These are phyloP conservation scores for Caenorhabditis briggsae DNA, from an alignment of 1,140 invertebrate species.

Conservation along the genomic window DNA sequence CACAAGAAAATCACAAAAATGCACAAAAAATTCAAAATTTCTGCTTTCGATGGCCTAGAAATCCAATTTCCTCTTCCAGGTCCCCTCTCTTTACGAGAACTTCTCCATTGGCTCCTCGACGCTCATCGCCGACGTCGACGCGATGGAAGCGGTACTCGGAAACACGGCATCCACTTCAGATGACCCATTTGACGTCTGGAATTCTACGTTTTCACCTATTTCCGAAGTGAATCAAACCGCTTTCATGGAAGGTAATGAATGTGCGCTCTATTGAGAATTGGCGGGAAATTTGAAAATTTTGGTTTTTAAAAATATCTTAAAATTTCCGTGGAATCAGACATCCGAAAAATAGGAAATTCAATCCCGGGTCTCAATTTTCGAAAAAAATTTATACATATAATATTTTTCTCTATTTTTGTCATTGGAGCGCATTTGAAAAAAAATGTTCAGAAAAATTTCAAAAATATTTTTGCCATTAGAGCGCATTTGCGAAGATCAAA, in stretches of 20 bases:
- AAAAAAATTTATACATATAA: too few relatives aligned
- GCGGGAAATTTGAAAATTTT: not conserved
- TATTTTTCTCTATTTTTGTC: too few relatives aligned
- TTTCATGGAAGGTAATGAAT: constrained; percentile 3
- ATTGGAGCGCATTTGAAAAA: too few relatives aligned
- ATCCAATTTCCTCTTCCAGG: not conserved
- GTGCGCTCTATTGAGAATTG: not conserved
- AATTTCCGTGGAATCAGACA: not conserved
- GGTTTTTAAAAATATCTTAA: too few relatives aligned
- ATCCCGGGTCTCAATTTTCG: too few relatives aligned
- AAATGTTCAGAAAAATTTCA: too few relatives aligned
- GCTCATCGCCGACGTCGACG: constrained; percentile 52
- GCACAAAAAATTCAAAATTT: too few relatives aligned
- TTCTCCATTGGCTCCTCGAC: constrained; percentile 45
- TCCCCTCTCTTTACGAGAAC: constrained; percentile 16
- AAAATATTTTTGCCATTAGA: too few relatives aligned
- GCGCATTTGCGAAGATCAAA: too few relatives aligned
- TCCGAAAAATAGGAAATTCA: too few relatives aligned
- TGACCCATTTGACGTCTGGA: not conserved
- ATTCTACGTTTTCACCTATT: constrained; percentile 23
- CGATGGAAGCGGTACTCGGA: constrained; percentile 54
- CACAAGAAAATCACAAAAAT: too few relatives aligned
- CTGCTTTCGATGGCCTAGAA: too few relatives aligned
- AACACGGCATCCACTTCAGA: constrained; percentile 16
- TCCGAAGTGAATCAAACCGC: constrained; percentile 32